Percentiles rank a stretch among this genome's conserved stretches.
These are phyloP conservation scores for Platycheirus albimanus DNA, from an alignment of 2,888 invertebrate species.

Conservation along the genomic window DNA sequence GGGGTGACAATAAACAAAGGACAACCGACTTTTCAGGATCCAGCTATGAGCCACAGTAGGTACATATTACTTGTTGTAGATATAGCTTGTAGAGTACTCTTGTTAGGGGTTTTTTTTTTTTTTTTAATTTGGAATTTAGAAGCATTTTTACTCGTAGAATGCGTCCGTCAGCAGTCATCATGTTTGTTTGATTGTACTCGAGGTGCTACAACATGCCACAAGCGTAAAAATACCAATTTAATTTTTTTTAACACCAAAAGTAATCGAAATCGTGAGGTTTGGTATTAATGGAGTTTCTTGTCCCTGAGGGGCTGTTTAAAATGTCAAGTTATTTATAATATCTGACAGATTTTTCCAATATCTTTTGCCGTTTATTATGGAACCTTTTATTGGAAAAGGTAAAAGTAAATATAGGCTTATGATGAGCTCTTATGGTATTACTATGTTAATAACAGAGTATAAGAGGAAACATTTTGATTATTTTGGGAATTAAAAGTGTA, in stretches of 20 bases:
- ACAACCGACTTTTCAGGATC: background rate
- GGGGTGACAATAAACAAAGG: conserved; percentile 50
- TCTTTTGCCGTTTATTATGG: background rate
- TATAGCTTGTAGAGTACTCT: background rate
- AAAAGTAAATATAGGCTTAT: too few species aligned
- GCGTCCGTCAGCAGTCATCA: conserved; percentile 25
- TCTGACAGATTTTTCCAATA: conserved; percentile 33
- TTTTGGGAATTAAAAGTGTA: too few species aligned
- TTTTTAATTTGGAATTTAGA: background rate
- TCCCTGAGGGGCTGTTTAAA: conserved; percentile 20
- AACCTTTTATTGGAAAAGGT: too few species aligned
- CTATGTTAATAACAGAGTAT: too few species aligned
- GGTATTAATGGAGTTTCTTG: conserved; percentile 22
- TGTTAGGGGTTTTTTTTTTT: conserved; percentile 7
- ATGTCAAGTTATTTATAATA: conserved; percentile 31
- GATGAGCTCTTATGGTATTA: too few species aligned
- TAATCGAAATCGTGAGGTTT: conserved; percentile 46
- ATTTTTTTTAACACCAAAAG: conserved; percentile 34
- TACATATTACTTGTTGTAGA: conserved; percentile 8
- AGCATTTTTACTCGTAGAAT: conserved; percentile 13
- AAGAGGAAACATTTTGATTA: too few species aligned
- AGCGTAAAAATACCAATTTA: conserved; percentile 38
- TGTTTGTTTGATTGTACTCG: conserved; percentile 41
- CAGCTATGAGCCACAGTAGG: conserved; percentile 10
- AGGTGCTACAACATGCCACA: conserved; percentile 37